Base-by-base conservation (phyloP, 1,140 invertebrate species). In the Lethrus apterus region DNA sequence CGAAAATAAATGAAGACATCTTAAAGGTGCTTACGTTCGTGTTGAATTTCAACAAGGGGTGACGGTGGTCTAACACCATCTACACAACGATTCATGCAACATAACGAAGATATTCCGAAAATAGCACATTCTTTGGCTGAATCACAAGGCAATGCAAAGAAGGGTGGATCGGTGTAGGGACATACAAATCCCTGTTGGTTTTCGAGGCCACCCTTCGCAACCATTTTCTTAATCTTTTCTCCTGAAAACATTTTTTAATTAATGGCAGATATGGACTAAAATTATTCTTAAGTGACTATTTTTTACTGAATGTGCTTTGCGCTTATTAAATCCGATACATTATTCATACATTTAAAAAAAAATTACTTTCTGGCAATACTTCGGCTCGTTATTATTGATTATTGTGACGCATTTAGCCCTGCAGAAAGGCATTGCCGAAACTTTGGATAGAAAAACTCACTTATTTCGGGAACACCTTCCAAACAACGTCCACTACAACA, bases 61-160 rank as follows among this genome's bases (percentile, higher is more conserved):
- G 40, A 24, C 9, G 40, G 19, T 15, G 40, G 21, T n/a, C n/a
- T n/a, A 23, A 26, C 23, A 9, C 44, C 23, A 17, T 35, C 18
- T n/a, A 42, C 40, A n/a, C 40, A 42, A 9, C 24, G 24, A 13
- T 42, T 42, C 7, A 15, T 19, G 29, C 52, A 54, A 34, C 52
- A 54, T 9, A 54, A 10, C 5, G 47, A 44, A 26, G 40, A 33
- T 9, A 36, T 30, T 15, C 52, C 48, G 10, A 54, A 46, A 10
- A 15, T 26, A 13, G 44, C 24, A 18, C 40, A 54, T 20, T 54
- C 52, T 5, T 13, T 32, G 11, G 18, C 47, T 11, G 20, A 11
- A 7, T 30, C 33, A 24, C 52, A 54, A 14, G 52, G 52, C 18
- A 54, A 44, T 11, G 43, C 44, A 26, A 54, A 51, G 18, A 54